These are phyloP conservation scores for Leptosomus discolor DNA, from an alignment of 2,113 vertebrate genomes.

Conservation along the genomic window DNA sequence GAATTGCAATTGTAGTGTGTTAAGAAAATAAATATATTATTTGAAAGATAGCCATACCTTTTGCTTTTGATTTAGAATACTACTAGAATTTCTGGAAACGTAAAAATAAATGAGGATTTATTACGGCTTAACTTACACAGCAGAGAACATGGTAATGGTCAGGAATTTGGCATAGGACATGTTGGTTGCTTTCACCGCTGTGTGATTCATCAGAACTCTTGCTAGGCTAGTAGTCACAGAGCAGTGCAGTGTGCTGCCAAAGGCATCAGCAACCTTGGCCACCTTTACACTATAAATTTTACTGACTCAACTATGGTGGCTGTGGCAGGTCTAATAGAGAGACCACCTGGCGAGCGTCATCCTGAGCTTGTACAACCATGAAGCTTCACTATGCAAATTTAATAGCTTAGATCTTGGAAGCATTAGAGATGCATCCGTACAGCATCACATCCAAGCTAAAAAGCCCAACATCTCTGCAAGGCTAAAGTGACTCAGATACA, in stretches of 20 bases:
- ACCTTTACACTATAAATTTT: background rate
- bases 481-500: background rate
- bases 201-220: constrained; percentile 21
- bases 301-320: background rate
- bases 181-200: background rate
- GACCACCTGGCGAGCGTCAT: background rate
- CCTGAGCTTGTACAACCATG: background rate
- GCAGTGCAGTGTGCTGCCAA: background rate
- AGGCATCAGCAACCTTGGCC: background rate
- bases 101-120: background rate
- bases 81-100: background rate
- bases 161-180: background rate
- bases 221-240: background rate
- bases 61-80: background rate
- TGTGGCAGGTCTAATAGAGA: background rate
- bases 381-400: background rate
- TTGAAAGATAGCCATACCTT: background rate
- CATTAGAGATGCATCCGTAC: background rate
- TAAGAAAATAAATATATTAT: background rate
- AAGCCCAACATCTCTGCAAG: background rate
- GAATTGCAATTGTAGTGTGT: background rate
- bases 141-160: background rate
- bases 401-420: background rate
- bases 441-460: background rate
- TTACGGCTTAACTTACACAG: background rate